Base-by-base conservation (phyloP, 1,140 invertebrate species). In the Pseudobourletiella spinata region DNA sequence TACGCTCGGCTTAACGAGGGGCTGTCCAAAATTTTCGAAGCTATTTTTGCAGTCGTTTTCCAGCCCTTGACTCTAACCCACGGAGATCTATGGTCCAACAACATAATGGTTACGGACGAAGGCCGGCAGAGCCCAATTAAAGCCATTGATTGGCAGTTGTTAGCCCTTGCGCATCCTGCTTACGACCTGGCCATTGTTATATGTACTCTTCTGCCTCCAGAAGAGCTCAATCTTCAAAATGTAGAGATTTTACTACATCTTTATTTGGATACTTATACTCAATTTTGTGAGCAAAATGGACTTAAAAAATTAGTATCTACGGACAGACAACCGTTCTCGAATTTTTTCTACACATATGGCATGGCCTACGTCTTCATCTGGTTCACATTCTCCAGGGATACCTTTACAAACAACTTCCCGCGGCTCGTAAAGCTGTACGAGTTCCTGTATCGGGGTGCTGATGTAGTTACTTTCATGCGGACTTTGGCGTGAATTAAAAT, bases 141-240 rank as follows among this genome's bases (percentile, higher is more conserved):
- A 39, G 22, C 61, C 15, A 67, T 67, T 42, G 65, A 67, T 39
- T 67, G 65, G 65, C 65, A 67, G 26, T 11, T 67, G 16, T 14
- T 63, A 3, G 44, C 61, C 11, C 57, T 52, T 28, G 58, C 30
- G 6, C 58, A 67, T 24, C 61, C 65, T 0, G 39, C 57, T 15
- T 51, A 25, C 18, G 65, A 67, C 24, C 22, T 67, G 18, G 50
- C 57, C 3, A 25, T 63, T 29, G 3, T 54, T 1, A 29, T 67
- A 24, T 18, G 60, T 0, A 32, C 51, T 11, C n/a, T 56, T 54
- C 30, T 67, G 11, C 65, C 65, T 24, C 16, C 30, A 14, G 24
- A 29, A 11, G 1, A 43, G 2, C 42, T 67, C 2, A 52, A 1
- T 6, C 25, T 4, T 1, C 58, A 67, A 57, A n/a, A 30, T 11